Evolutionary conservation across 2,797 vertebrate species (phyloP).

Genomic region (Gambelia wislizenii): DNA sequence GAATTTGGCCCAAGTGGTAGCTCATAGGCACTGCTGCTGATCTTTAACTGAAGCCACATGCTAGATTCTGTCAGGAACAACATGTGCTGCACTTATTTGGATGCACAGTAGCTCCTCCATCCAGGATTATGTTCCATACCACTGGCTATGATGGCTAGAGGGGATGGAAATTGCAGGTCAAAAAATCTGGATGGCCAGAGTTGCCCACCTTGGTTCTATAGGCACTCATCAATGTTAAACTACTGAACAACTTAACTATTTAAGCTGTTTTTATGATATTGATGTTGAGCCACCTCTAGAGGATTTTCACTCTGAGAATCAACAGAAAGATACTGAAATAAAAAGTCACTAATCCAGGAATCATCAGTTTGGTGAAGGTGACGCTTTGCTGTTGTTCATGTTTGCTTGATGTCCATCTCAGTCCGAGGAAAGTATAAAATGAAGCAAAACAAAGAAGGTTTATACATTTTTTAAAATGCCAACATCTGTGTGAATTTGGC

Average conservation of each 20-base stretch:
- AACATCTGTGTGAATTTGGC: background rate
- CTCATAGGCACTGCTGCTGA: too few species aligned
- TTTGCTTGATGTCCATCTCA: background rate
- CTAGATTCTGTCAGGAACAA: too few species aligned
- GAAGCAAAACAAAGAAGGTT: slow-evolving; percentile 3
- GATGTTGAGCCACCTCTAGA: background rate
- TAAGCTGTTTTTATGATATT: background rate
- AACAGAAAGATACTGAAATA: background rate
- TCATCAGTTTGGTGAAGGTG: background rate
- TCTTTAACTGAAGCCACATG: too few species aligned
- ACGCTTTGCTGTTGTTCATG: fast-evolving
- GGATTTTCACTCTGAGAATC: background rate
- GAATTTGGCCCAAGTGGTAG: too few species aligned
- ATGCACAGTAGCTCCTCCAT: background rate
- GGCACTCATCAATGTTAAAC: background rate
- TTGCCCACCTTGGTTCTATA: background rate
- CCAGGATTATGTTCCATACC: background rate
- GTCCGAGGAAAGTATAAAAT: background rate
- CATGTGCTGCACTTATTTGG: too few species aligned
- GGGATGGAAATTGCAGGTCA: too few species aligned
- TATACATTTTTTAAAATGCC: fast-evolving
- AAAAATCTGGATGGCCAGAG: too few species aligned
- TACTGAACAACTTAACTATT: background rate
- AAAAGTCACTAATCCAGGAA: background rate
- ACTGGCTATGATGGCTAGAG: background rate